phyloP scores from a whole-genome alignment of 2,888 invertebrate genomes.

The Phalangium opilio region DNA sequence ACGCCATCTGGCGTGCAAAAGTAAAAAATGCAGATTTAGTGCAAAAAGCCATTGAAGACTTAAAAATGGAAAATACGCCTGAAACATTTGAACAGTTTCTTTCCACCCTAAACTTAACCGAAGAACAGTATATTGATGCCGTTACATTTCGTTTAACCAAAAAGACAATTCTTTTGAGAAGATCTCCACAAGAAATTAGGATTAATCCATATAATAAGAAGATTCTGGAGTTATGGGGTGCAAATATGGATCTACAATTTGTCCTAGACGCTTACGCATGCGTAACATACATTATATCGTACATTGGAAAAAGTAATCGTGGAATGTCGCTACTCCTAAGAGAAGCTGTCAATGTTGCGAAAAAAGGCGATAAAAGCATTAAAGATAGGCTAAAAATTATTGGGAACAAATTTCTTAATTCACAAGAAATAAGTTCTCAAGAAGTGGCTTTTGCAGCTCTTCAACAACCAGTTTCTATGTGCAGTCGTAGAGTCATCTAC shows the following conservation, averaged over 20 bases:
- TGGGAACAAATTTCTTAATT: constrained; percentile 22
- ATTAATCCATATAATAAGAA: background rate
- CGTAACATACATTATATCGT: constrained; percentile 7
- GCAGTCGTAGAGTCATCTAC: constrained; percentile 17
- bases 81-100: too few relatives aligned
- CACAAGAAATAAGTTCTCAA: constrained; percentile 23
- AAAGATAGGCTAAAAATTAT: constrained; percentile 17
- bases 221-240: background rate
- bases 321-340: constrained; percentile 7
- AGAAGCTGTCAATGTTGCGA: constrained; percentile 21
- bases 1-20: too few relatives aligned
- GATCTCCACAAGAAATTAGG: background rate
- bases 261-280: constrained; percentile 8
- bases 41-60: too few relatives aligned
- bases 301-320: constrained; percentile 9
- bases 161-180: background rate
- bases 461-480: constrained; percentile 19
- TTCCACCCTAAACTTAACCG: too few relatives aligned
- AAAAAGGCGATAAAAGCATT: constrained; percentile 21
- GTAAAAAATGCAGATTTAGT: too few relatives aligned
- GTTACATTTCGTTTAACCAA: background rate
- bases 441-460: constrained; percentile 22
- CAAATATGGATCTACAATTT: constrained; percentile 11
- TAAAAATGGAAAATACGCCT: too few relatives aligned
- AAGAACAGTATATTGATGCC: background rate